phyloP scores from a whole-genome alignment of 2,888 invertebrate species.

The Anoplius nigerrimus region DNA sequence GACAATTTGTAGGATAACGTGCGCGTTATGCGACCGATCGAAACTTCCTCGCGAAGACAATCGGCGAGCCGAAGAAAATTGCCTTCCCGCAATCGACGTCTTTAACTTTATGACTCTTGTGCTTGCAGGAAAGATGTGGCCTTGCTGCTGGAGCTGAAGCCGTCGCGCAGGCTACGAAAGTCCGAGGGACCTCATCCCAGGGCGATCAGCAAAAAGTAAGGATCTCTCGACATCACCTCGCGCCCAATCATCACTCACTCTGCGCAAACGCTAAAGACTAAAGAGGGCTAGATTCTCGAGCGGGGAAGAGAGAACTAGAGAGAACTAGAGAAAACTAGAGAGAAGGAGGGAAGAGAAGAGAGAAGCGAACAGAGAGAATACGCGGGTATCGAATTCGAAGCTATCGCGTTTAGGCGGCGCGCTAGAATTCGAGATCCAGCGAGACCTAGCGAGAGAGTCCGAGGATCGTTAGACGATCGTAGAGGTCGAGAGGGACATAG shows the following conservation, averaged over 20 bases:
- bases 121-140: slow-evolving; percentile 69
- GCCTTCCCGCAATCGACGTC: background rate
- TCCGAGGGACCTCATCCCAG: slow-evolving; percentile 58
- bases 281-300: background rate
- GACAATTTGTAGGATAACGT: no score
- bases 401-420: no score
- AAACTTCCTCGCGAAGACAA: no score
- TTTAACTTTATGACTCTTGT: background rate
- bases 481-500: background rate
- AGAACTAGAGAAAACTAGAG: background rate
- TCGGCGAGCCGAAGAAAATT: background rate
- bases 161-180: slow-evolving; percentile 66
- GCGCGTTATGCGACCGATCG: no score
- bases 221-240: slow-evolving; percentile 54
- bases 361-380: slow-evolving; percentile 10
- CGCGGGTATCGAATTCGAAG: background rate
- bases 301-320: no score
- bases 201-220: slow-evolving; percentile 70
- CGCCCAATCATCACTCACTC: slow-evolving; percentile 37
- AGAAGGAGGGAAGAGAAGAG: background rate
- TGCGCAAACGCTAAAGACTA: slow-evolving; percentile 9
- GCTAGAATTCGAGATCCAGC: slow-evolving; percentile 6
- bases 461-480: background rate
- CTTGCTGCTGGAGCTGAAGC: slow-evolving; percentile 67
- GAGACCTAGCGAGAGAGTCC: background rate